These are phyloP conservation scores for Styela clava DNA, from an alignment of 23 tunicate genomes.

Conservation along the genomic window DNA sequence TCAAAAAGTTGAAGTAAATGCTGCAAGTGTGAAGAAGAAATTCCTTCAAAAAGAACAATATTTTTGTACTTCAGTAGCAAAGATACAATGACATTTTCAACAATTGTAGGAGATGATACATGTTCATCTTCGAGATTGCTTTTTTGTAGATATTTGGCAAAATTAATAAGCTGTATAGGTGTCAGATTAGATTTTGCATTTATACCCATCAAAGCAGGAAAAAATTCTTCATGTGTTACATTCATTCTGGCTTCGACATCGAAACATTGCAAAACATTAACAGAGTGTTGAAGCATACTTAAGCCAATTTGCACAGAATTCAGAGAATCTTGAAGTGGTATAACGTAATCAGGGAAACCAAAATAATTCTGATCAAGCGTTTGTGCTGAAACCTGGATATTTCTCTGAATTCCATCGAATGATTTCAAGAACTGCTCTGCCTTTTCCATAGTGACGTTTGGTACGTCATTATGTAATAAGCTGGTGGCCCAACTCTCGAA, in stretches of 20 bases:
- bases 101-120: not conserved
- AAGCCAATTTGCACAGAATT: not conserved
- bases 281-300: not conserved
- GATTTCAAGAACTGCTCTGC: not conserved
- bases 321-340: not conserved
- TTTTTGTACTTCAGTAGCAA: constrained; percentile 9
- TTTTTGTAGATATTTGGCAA: not conserved
- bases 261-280: not conserved
- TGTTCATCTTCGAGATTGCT: not conserved
- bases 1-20: not conserved
- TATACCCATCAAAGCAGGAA: not conserved
- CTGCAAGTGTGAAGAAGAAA: constrained; percentile 6
- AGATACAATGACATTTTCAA: not conserved
- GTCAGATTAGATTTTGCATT: not conserved
- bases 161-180: not conserved
- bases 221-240: not conserved
- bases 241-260: not conserved
- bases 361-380: not conserved
- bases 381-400: not conserved
- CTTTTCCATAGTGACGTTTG: not conserved
- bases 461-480: not conserved
- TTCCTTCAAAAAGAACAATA: constrained; percentile 19
- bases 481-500: too few relatives aligned
- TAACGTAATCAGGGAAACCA: not conserved
- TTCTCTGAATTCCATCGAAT: not conserved